Evolutionary conservation across 2,797 vertebrate species (phyloP).

Genomic region (Crocodylus rhombifer): DNA sequence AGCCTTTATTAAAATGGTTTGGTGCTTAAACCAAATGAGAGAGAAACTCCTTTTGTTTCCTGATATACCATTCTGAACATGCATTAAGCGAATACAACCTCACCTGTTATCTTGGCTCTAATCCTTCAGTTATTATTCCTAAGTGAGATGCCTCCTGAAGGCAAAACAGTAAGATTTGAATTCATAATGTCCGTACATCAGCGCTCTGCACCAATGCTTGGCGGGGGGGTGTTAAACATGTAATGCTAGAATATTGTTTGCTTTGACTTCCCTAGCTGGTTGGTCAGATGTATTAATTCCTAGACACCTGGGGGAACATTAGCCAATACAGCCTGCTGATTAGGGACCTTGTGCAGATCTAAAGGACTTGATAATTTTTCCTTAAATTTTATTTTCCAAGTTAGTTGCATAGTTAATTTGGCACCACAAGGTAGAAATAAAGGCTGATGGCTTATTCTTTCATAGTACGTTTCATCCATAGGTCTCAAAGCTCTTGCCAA

Average conservation of each 20-base stretch:
- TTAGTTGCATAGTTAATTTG: background rate
- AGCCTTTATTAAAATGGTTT: background rate
- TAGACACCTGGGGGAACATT: background rate
- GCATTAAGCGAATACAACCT: rapidly evolving
- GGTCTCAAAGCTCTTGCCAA: background rate
- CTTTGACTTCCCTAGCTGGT: background rate
- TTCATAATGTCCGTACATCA: background rate
- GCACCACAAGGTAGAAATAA: background rate
- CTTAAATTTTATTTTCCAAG: background rate
- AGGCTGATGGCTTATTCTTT: rapidly evolving
- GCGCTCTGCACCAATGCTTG: background rate
- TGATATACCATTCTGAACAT: background rate
- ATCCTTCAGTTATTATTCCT: background rate
- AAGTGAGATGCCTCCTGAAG: rapidly evolving
- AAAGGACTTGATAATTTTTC: background rate
- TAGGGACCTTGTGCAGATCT: background rate
- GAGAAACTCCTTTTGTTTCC: background rate
- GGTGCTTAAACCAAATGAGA: background rate
- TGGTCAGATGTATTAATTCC: background rate
- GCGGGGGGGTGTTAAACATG: background rate
- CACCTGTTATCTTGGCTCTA: background rate
- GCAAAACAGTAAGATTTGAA: background rate
- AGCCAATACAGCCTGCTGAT: rapidly evolving
- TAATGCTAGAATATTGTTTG: background rate
- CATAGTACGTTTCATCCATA: background rate